Base-by-base conservation (phyloP, 2,888 invertebrate genomes). In the Notodonta ziczac region DNA sequence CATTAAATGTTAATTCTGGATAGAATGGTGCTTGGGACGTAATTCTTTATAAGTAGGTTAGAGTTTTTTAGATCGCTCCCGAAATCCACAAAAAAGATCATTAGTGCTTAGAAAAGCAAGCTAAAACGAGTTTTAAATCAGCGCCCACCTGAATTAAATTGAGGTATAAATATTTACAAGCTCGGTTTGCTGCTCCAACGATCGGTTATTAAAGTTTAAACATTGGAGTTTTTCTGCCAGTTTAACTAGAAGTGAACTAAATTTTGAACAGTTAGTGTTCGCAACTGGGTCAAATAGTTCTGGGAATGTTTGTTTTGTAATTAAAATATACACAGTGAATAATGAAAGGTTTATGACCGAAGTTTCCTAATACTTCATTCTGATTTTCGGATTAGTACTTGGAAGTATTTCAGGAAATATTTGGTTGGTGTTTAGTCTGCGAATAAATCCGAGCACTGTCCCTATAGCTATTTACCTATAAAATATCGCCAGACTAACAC, bases 121-220 rank as follows among this genome's bases (percentile, higher is more conserved):
- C 46, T 52, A 61, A 58, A 68, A 72, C 60, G 65, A 63, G 60
- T 51, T 59, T 63, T 56, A 57, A 70, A 72, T 65, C 60, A 60
- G 44, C 32, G 53, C 58, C 46, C 32, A 62, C 64, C 64, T 72
- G 72, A 64, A 12, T 69, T 72, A 46, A n/a, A n/a, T n/a, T 5
- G 6, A 4, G 7, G 46, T 46, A 46, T 46, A 5, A 46, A 46
- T 46, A n/a, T 46, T 44, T 56, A 42, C 56, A 24, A 44, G 14
- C 44, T n/a, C n/a, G n/a, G 56, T 56, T 56, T 46, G 13, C 10
- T 6, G 51, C n/a, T 46, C 42, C 10, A 42, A 42, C 10, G 42
- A 42, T 42, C 46, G 46, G 46, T 46, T 46, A 24, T 2, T 24
- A 48, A 51, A 54, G 57, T 46, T 52, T 52, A 48, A 14, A 14